phyloP scores from a whole-genome alignment of 1,140 invertebrate genomes.

The Zophobas morio region DNA sequence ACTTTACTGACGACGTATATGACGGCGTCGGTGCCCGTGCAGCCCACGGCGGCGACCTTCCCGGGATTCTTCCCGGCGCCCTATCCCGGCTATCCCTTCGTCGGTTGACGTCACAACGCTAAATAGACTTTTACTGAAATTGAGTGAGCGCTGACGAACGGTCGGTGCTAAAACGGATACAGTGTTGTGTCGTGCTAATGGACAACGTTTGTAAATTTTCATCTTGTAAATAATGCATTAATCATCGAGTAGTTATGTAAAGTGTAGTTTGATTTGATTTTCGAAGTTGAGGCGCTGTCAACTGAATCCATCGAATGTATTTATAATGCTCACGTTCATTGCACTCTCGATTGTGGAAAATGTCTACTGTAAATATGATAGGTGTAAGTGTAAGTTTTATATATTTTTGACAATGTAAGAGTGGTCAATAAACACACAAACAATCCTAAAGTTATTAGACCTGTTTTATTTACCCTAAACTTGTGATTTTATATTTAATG shows the following conservation, averaged over 20 bases:
- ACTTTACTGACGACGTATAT: constrained; percentile 87
- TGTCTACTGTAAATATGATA: too few relatives aligned
- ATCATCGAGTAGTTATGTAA: constrained; percentile 1
- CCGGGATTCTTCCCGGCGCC: constrained; percentile 84
- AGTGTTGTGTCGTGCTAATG: not conserved
- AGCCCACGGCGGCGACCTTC: constrained; percentile 77
- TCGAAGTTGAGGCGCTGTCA: too few relatives aligned
- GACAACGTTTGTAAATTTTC: constrained; percentile 10
- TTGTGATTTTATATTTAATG: too few relatives aligned
- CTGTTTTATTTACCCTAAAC: too few relatives aligned
- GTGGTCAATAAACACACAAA: too few relatives aligned
- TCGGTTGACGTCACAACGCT: constrained; percentile 74
- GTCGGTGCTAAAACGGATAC: not conserved
- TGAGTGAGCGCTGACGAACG: not conserved
- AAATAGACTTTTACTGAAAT: not conserved
- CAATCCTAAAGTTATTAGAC: too few relatives aligned
- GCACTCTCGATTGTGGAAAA: too few relatives aligned
- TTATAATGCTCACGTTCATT: too few relatives aligned
- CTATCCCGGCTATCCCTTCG: constrained; percentile 80
- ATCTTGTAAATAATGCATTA: constrained; percentile 2
- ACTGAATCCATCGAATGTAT: too few relatives aligned
- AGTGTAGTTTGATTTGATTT: too few relatives aligned
- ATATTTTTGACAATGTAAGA: too few relatives aligned
- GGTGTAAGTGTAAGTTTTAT: too few relatives aligned
- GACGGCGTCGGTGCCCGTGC: constrained; percentile 82